A percentile compares a stretch with the other conserved stretches of the same genome.
Evolutionary conservation across 2,888 invertebrate species (phyloP).

Genomic region (Drosophila phalerata): DNA sequence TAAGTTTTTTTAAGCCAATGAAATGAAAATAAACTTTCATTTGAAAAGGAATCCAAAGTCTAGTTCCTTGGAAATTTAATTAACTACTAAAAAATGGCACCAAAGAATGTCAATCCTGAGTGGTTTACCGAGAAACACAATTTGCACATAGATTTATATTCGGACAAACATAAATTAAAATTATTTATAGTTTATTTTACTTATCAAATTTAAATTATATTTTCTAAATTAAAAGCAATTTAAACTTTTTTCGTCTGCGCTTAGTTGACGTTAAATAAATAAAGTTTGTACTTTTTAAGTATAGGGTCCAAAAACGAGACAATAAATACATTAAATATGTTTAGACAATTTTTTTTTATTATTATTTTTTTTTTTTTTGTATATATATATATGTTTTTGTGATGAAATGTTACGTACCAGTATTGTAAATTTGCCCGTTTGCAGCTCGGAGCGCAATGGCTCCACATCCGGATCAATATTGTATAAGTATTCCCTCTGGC

Average conservation of each 20-base stretch:
- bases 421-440: constrained; percentile 98
- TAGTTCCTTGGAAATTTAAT: constrained; percentile 8
- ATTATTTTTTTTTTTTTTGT: no score
- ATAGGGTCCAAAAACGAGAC: neutral
- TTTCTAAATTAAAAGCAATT: no score
- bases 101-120: constrained; percentile 6
- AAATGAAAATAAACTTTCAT: neutral
- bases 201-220: no score
- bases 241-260: no score
- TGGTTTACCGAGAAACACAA: constrained; percentile 15
- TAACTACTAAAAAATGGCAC: neutral
- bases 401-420: constrained; percentile 87
- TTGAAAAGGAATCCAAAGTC: neutral
- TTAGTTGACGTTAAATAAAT: no score
- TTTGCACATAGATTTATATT: constrained; percentile 1
- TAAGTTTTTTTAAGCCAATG: neutral
- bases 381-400: no score
- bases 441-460: constrained; percentile 93
- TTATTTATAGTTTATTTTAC: no score
- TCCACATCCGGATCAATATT: constrained; percentile 93
- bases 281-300: neutral
- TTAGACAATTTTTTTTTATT: no score
- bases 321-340: neutral
- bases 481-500: constrained; percentile 94
- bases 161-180: no score